Base-by-base conservation (phyloP, 2,797 vertebrate genomes). In the Coranthus polyacanthus region DNA sequence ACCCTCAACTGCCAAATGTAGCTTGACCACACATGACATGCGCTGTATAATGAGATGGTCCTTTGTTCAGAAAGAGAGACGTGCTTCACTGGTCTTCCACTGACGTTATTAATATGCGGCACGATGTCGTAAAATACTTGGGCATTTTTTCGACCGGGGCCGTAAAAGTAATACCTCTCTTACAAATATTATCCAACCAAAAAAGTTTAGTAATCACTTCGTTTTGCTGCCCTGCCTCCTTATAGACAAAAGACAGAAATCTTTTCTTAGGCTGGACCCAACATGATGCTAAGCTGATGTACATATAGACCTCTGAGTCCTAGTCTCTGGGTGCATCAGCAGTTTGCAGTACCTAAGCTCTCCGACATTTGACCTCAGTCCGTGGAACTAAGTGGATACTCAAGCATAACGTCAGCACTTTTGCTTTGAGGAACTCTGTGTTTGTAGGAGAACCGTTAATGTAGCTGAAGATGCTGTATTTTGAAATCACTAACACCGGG, bases 361-460 rank as follows among this genome's bases (percentile, higher is more conserved):
- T 53, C 32, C 67, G 50, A 72, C 72, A 70, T 72, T 58, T 81
- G 58, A 83, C 82, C 82, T 79, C 71, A 72, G 75, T 87, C 81
- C 45, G 32, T 42, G 8, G 55, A 57, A 41, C 52, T 86, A 67
- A 81, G 74, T 74, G 74, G 73, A 74, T 78, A 38, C 49, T 50
- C 9, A 2, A 36, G 36, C 10, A 69, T 39, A 63, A 62, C 22
- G 49, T 77, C 65, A 68, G 68, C 49, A 75, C 55, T 77, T 68
- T 67, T 75, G n/a, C 43, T 52, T 29, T 24, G 24, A 56, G 37
- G 16, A 60, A 41, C 39, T 41, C 11, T 2, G 18, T 34, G 29
- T 12, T 53, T 68, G 51, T 32, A 9, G 64, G 50, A 75, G 64
- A 71, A 67, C 15, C 41, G 16, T 13, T 29, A 1, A 24, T 24